Evolutionary conservation across 2,797 vertebrate genomes (phyloP).

Genomic region (Hippopotamyrus pictus): DNA sequence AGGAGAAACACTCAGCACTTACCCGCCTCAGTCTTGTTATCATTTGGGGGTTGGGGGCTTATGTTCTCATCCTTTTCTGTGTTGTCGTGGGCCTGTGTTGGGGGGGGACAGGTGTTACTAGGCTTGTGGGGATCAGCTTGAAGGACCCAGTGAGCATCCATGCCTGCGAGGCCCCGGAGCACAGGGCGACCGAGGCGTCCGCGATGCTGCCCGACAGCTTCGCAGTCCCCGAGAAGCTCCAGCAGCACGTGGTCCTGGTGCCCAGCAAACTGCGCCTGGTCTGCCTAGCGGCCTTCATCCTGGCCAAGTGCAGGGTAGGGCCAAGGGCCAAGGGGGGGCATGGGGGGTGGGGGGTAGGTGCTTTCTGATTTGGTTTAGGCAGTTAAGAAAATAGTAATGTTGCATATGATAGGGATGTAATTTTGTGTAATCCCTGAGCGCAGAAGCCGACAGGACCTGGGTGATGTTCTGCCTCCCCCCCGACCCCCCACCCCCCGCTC

Average conservation of each 20-base stretch:
- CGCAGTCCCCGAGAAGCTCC: constrained; percentile 71
- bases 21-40: neutral
- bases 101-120: constrained; percentile 65
- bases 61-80: neutral
- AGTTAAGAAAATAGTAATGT: neutral
- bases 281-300: constrained; percentile 79
- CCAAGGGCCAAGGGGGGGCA: neutral
- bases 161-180: constrained; percentile 53
- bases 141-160: constrained; percentile 70
- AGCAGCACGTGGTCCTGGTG: constrained; percentile 75
- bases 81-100: neutral
- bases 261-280: constrained; percentile 89
- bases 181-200: neutral
- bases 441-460: neutral
- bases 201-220: constrained; percentile 58
- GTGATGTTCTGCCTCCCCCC: neutral
- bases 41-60: neutral
- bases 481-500: neutral
- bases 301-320: constrained; percentile 79
- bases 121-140: constrained; percentile 77
- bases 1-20: neutral
- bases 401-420: neutral
- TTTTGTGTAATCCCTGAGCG: neutral
- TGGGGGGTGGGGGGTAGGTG: neutral
- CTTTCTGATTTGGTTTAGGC: no score